A percentile compares a stretch with the other conserved stretches of the same genome.
phyloP scores from a whole-genome alignment of 2,113 vertebrate species.

The Apodemus speciosus region DNA sequence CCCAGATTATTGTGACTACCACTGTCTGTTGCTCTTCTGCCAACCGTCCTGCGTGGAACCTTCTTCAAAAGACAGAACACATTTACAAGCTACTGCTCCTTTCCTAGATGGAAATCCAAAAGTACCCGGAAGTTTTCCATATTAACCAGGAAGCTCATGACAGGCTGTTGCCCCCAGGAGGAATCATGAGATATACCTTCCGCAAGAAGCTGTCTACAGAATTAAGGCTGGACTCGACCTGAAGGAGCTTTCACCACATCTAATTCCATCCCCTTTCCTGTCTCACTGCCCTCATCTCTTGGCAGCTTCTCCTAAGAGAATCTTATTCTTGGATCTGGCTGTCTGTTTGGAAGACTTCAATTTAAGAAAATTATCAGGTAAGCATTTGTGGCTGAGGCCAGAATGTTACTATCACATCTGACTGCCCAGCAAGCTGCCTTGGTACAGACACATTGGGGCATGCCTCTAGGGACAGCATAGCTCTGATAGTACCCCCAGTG shows the following conservation, averaged over 20 bases:
- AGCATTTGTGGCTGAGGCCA: background rate
- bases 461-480: background rate
- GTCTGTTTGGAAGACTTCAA: background rate
- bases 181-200: background rate
- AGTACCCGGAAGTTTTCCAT: background rate
- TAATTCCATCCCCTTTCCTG: background rate
- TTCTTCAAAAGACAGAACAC: background rate
- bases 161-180: background rate
- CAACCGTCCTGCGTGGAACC: background rate
- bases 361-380: background rate
- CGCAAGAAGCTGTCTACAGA: too few relatives aligned
- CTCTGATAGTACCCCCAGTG: background rate
- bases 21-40: background rate
- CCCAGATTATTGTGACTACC: background rate
- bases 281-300: background rate
- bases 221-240: background rate
- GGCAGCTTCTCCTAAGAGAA: background rate
- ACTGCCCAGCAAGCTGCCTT: background rate
- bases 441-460: background rate
- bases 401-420: background rate
- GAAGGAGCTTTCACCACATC: background rate
- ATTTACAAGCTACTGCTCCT: background rate
- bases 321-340: background rate
- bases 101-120: background rate
- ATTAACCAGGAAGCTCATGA: background rate